These are phyloP conservation scores for Aphaenogaster floridana DNA, from an alignment of 1,140 invertebrate species.

Conservation along the genomic window DNA sequence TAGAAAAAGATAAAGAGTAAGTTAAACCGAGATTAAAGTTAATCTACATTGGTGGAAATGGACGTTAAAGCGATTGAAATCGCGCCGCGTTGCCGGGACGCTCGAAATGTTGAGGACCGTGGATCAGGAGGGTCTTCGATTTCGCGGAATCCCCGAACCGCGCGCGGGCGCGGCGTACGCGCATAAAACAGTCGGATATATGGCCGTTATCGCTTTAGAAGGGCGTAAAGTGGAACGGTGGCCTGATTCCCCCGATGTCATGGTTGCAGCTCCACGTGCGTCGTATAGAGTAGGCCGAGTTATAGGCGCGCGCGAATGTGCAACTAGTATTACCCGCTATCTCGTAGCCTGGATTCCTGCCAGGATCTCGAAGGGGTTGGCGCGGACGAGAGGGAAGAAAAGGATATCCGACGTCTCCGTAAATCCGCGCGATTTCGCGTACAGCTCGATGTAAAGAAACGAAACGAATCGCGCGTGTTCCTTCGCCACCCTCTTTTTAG, in stretches of 20 bases:
- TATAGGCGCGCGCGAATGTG: constrained; percentile 70
- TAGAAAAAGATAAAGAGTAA: no score
- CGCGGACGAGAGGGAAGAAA: not conserved
- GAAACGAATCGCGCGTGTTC: not conserved
- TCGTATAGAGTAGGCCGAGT: constrained; percentile 68
- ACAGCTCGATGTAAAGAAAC: no score
- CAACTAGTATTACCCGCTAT: constrained; percentile 70
- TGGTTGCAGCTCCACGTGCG: constrained; percentile 81
- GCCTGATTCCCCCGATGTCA: constrained; percentile 83
- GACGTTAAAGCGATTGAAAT: not conserved
- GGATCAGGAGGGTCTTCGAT: not conserved
- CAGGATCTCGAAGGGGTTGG: constrained; percentile 62
- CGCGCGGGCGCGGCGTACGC: constrained; percentile 55
- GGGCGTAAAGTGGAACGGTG: constrained; percentile 84
- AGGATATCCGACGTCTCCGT: not conserved
- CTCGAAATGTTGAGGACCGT: not conserved
- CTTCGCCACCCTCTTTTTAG: not conserved
- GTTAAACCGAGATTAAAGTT: no score
- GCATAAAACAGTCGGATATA: constrained; percentile 78
- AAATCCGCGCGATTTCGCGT: not conserved
- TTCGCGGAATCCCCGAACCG: constrained; percentile 6
- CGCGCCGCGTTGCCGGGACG: not conserved
- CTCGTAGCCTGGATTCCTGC: constrained; percentile 71
- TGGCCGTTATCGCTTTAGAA: constrained; percentile 79
- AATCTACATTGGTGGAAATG: no score